phyloP scores from a whole-genome alignment of 2,113 vertebrate genomes.

The Uria lomvia region DNA sequence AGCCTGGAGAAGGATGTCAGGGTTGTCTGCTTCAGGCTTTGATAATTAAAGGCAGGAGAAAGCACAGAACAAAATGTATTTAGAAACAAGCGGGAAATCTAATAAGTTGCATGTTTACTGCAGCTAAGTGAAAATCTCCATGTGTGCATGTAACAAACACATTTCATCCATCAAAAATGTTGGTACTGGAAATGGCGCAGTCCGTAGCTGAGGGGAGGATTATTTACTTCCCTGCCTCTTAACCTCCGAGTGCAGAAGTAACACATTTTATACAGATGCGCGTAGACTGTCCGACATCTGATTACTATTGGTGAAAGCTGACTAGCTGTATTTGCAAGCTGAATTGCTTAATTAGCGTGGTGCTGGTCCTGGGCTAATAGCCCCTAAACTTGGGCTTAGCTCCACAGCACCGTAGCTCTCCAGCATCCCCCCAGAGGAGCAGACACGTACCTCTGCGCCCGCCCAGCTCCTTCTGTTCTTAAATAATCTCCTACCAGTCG shows the following conservation, averaged over 20 bases:
- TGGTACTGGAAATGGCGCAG: not conserved
- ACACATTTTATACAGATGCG: not conserved
- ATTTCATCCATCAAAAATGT: not conserved
- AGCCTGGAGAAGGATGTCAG: not conserved
- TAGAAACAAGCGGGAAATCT: not conserved
- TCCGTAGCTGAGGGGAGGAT: not conserved
- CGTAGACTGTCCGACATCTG: not conserved
- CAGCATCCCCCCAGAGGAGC: not conserved
- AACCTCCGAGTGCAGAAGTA: not conserved
- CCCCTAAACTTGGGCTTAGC: not conserved
- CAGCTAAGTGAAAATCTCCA: not conserved
- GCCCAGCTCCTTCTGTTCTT: not conserved
- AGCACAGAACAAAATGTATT: not conserved
- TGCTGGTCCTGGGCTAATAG: not conserved
- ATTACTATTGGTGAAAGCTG: not conserved
- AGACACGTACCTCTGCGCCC: not conserved
- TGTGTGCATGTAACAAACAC: not conserved
- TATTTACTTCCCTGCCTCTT: not conserved
- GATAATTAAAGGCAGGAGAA: not conserved
- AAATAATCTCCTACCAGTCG: not conserved
- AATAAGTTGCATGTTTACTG: not conserved
- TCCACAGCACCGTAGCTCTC: rapidly evolving
- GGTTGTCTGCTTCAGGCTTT: not conserved
- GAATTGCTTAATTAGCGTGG: not conserved
- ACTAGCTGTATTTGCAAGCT: not conserved